Evolutionary conservation across 64 coral and sea anemone genomes (phyloP).

Genomic region (Porites australiensis): DNA sequence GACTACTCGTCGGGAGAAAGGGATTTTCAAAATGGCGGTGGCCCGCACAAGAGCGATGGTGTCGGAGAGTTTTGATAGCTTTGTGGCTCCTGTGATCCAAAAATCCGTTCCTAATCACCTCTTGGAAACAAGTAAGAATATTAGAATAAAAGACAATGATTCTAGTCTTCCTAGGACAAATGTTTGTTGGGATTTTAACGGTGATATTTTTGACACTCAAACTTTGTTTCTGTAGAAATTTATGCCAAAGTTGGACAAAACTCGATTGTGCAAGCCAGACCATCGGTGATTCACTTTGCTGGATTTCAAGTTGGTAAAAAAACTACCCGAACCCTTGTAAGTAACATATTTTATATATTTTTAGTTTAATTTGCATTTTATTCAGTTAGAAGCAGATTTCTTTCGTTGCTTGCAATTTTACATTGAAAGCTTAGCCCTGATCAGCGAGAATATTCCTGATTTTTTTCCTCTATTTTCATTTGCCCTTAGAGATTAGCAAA

Average conservation of each 20-base stretch:
- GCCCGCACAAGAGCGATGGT: slow-evolving; percentile 54
- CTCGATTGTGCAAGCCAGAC: slow-evolving; percentile 77
- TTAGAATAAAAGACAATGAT: background rate
- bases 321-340: slow-evolving; percentile 76
- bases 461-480: background rate
- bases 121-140: slow-evolving; percentile 88
- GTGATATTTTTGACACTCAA: background rate
- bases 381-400: background rate
- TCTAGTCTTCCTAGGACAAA: background rate
- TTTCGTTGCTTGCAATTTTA: no score
- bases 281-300: slow-evolving; percentile 84
- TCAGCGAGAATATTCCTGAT: background rate
- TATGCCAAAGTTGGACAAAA: slow-evolving; percentile 89
- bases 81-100: slow-evolving; percentile 70
- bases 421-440: background rate
- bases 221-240: slow-evolving; percentile 78
- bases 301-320: slow-evolving; percentile 89
- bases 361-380: background rate
- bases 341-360: background rate
- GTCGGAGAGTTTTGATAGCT: slow-evolving; percentile 76
- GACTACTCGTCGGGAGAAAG: slow-evolving; percentile 39
- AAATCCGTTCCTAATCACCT: slow-evolving; percentile 90
- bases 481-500: slow-evolving; percentile 88
- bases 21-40: slow-evolving; percentile 87
- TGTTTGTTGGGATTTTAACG: background rate